Percentiles rank a stretch among this genome's conserved stretches.
These are phyloP conservation scores for Noctua janthina DNA, from an alignment of 2,888 invertebrate genomes.

Conservation along the genomic window DNA sequence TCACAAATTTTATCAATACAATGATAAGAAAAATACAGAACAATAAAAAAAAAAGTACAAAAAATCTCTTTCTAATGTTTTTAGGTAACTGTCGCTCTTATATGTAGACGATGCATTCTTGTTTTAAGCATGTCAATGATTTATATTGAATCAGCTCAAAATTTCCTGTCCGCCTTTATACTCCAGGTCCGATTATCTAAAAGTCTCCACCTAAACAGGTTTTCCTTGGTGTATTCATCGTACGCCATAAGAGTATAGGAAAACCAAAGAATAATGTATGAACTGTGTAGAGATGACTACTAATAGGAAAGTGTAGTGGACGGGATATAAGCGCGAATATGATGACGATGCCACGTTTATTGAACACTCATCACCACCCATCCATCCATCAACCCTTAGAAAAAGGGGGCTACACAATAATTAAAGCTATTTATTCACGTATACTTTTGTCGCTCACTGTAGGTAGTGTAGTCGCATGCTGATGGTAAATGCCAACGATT, in stretches of 20 bases:
- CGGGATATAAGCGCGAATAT: neutral
- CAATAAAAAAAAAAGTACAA: too few species aligned
- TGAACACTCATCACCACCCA: neutral
- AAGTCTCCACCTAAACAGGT: neutral
- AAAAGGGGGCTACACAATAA: neutral
- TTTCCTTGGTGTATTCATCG: neutral
- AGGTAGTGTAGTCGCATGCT: neutral
- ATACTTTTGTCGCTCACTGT: conserved; percentile 11
- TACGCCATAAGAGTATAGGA: neutral
- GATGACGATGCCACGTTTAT: neutral
- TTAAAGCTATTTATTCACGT: neutral
- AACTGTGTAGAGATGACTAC: neutral
- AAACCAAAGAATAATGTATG: neutral
- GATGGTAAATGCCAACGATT: conserved; percentile 17
- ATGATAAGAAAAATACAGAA: too few species aligned
- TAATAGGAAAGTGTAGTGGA: neutral
- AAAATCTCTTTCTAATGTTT: neutral
- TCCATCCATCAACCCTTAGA: neutral
- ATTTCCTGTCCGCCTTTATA: too few species aligned
- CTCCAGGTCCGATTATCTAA: neutral
- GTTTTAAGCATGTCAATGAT: neutral
- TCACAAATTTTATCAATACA: too few species aligned
- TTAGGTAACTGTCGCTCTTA: neutral
- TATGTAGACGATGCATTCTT: neutral
- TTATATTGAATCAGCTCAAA: neutral